Conservation (phyloP, 2,797 vertebrate genomes). For the Poecilia velifera region DNA sequence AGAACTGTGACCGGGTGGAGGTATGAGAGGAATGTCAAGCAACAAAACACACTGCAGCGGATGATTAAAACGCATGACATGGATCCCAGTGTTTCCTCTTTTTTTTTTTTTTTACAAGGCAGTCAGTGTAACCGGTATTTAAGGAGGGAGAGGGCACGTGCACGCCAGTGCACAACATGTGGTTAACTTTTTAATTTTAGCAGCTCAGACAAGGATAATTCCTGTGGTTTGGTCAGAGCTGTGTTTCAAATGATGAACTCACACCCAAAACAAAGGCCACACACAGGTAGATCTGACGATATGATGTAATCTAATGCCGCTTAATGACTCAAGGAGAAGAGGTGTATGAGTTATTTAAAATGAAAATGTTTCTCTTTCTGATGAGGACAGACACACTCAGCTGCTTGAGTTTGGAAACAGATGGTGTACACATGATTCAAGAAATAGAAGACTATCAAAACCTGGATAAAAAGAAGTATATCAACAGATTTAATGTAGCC, state of each 20-base stretch:
- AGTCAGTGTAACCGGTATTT: conserved; percentile 1
- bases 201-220: conserved; percentile 3
- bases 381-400: neutral
- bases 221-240: neutral
- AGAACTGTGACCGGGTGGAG: conserved; percentile 65
- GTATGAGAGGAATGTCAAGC: conserved; percentile 72
- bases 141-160: neutral
- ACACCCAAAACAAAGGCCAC: neutral
- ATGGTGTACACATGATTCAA: too few species aligned
- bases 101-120: neutral
- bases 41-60: conserved; percentile 30
- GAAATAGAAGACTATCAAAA: neutral
- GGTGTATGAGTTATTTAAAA: neutral
- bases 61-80: conserved; percentile 39
- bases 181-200: conserved; percentile 5
- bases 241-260: conserved; percentile 1
- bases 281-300: neutral
- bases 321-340: conserved; percentile 24
- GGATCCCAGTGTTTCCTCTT: conserved; percentile 4
- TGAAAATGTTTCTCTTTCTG: neutral
- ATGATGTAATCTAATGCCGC: conserved; percentile 27
- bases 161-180: neutral
- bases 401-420: neutral
- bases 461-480: neutral
- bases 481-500: neutral